Base-by-base conservation (phyloP, 1,140 invertebrate genomes). In the Trissolcus basalis region DNA sequence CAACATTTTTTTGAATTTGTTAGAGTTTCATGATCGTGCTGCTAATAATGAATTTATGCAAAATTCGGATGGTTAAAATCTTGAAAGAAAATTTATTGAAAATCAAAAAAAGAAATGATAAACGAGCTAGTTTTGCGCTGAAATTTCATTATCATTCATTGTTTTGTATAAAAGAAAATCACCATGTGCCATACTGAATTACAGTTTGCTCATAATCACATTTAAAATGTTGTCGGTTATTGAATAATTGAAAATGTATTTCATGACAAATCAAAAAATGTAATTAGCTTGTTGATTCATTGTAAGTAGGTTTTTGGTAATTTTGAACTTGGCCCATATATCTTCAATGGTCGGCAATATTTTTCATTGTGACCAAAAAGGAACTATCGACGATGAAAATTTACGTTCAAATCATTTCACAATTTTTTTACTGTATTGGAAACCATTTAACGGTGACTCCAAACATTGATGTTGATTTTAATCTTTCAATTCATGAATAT, bases 131-230 rank as follows among this genome's bases (percentile, higher is more conserved):
- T 50, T 64, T 63, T 41, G 41, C 27, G 54, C 54, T 64, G 7
- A 60, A 55, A 36, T 56, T 51, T n/a, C n/a, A 53, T 47, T 27
- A 36, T 41, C 14, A 53, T 59, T 61, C 44, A 35, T 73, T 73
- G n/a, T 45, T 47, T 35, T 41, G 48, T 39, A 41, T 32, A 43
- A 35, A 76, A 27, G n/a, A n/a, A n/a, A 67, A 71, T 71, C 74
- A 77, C 68, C 67, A 71, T 63, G 74, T 71, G 68, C 74, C 74
- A 77, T 70, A n/a, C n/a, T n/a, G 27, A 77, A 75, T 61, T 68
- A 71, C 60, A 47, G 47, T 47, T 77, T 71, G 71, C 71, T 75
- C 63, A 75, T 75, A 53, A 13, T 41, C 33, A 64, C 32, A 56
- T 39, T 27, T 45, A 44, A 68, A 67, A 56, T 60, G 55, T 67